Evolutionary conservation across 1,140 invertebrate genomes (phyloP), one percentile per base, ranked within the genome.

Genomic region (Cephus cinctus): DNA sequence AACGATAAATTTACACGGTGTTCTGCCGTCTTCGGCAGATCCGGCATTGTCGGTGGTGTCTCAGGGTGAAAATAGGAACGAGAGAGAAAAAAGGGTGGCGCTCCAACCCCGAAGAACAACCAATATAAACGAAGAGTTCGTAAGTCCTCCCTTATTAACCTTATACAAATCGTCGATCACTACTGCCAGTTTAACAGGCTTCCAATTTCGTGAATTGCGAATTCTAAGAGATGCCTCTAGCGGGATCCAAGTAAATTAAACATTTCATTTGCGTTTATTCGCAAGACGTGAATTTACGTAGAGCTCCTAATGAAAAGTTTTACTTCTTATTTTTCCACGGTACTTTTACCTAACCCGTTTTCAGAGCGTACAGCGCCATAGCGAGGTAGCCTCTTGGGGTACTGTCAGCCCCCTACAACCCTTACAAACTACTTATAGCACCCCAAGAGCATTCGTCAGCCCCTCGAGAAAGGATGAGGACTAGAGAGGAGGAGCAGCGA

Each of bases 121-220:
- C n/a, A n/a, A n/a, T n/a, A n/a, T n/a, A n/a, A n/a, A n/a, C n/a
- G n/a, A n/a, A n/a, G n/a, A n/a, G n/a, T n/a, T n/a, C n/a, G n/a
- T n/a, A n/a, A 34, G 30, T 25, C 31, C 34, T 38, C 21, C 54
- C 47, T 57, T 57, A 58, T 64, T 63, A 63, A 63, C 47, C 43
- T 62, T 51, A 55, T 58, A 63, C 61, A 60, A 61, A 64, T 64
- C 57, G 57, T 36, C 56, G 56, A 62, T 61, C 54, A 51, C 50
- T 44, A 43, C 43, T 21, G 46, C 36, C 43, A 51, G 45, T 54
- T 63, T 58, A 63, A 63, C 58, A 60, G 61, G 38, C 45, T 25
- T 41, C 36, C 38, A 58, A 46, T 54, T 56, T 41, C 31, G 43
- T 47, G 36, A 59, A 63, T 59, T 56, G 53, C 56, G 52, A 59